Base-by-base conservation (phyloP, 1,140 invertebrate species). In the Drosophila hydei region DNA sequence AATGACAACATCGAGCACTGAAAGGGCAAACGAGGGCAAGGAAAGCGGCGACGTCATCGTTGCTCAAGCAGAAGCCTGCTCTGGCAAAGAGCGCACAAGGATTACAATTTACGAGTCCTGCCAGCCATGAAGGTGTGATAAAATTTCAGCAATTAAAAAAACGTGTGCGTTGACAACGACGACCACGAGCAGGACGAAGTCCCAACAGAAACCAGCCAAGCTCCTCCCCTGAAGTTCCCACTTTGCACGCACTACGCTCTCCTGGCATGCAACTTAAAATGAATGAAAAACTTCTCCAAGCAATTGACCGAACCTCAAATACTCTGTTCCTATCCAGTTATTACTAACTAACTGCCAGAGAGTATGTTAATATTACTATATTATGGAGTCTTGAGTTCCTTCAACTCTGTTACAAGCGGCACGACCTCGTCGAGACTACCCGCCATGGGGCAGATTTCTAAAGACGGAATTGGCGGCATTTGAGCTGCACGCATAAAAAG, bases 121-220 rank as follows among this genome's bases (percentile, higher is more conserved):
- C 83, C 78, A 88, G 76, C 84, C 83, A 88, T 88, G 83, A 88
- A 88, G 83, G 83, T 88, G 83, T 88, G 83, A 88, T 88, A 88
- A 88, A 88, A 88, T 88, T 88, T 88, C 75, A 88, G 84, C 83
- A 88, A 88, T 88, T 88, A 88, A 88, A 88, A 88, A 88, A 88
- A 88, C 83, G 83, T 88, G 83, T 88, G 79, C 83, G 83, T 88
- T 88, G 83, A 89, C 78, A 87, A 88, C 75, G 56, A 60, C 75
- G 51, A 65, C 81, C 71, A 47, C 38, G 50, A 73, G 48, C 40
- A 64, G 70, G 40, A 50, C 50, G 25, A 33, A 48, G 42, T 63
- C 45, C 52, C 61, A 19, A 12, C 48, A 40, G 50, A 11, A 58
- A 54, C 21, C 33, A 6, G 8, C 14, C 11, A 3, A 14, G 0